Evolutionary conservation across 92 coral and sea anemone genomes (phyloP), one percentile per base, ranked within the genome.

Genomic region (Paragorgia papillata): DNA sequence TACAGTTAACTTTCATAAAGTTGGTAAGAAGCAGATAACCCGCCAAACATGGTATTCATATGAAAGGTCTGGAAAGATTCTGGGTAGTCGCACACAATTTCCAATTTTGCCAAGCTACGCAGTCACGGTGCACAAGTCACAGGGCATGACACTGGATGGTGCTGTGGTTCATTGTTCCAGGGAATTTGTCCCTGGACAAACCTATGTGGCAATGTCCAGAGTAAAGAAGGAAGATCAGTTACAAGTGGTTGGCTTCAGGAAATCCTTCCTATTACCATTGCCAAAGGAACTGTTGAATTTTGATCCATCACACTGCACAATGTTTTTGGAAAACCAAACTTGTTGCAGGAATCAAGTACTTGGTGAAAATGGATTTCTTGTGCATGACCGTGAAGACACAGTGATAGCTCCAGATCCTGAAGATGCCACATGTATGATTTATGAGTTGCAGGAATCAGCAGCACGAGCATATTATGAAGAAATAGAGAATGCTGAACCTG

Each of bases 161-260:
- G 90, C 62, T 25, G 84, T 82, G 31, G 81, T 86, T 9, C 90
- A 86, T 43, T 76, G 86, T 44, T 68, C 90, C 3, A 50, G 57
- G 14, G 84, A 86, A 57, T 81, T 86, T 63, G 86, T 81, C 10
- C 58, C 86, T 31, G 89, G 86, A 19, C 75, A 81, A 15, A 81
- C 67, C 9, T 86, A 81, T 73, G 86, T 86, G 8, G 86, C 84
- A 2, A 12, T 49, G 43, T 79, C 84, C 15, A 31, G 90, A 7
- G 83, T 78, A 0, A 44, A 65, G 29, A 27, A 31, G 26, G 62
- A 32, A 9, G 50, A 49, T 22, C n/a, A 39, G 50, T 10, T 84
- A 2, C 84, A 79, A 70, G 65, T 84, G 19, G 50, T 69, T 22
- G 58, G 66, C 41, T 84, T 58, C 66, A 44, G 56, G 32, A 66